These are phyloP conservation scores for Dolichallabes microphthalmus DNA, from an alignment of 2,113 vertebrate genomes.

Conservation along the genomic window DNA sequence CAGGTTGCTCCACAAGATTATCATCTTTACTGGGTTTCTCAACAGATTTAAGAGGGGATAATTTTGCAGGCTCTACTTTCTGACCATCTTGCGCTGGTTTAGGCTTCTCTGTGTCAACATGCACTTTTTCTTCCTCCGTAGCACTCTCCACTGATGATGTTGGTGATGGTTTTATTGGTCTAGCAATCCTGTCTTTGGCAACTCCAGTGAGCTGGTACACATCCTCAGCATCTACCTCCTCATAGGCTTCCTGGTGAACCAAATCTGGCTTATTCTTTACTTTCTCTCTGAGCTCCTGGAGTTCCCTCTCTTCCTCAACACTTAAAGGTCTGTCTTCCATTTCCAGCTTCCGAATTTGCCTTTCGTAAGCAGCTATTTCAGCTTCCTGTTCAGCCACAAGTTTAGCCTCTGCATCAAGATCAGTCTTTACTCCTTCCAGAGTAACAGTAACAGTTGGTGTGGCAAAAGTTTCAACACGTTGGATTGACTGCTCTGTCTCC, in stretches of 20 bases:
- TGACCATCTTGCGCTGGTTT: slow-evolving; percentile 59
- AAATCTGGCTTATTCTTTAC: slow-evolving; percentile 85
- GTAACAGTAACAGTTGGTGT: slow-evolving; percentile 74
- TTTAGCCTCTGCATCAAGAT: slow-evolving; percentile 59
- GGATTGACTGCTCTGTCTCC: slow-evolving; percentile 44
- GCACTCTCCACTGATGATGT: slow-evolving; percentile 75
- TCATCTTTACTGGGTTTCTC: slow-evolving; percentile 42
- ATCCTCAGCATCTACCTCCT: slow-evolving; percentile 92
- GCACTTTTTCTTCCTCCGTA: slow-evolving; percentile 74
- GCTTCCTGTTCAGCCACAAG: slow-evolving; percentile 58
- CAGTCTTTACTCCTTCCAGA: slow-evolving; percentile 66
- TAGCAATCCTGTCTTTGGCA: slow-evolving; percentile 73
- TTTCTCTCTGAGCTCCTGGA: slow-evolving; percentile 89
- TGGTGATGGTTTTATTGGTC: slow-evolving; percentile 72
- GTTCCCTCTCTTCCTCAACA: slow-evolving; percentile 75
- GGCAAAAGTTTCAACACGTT: slow-evolving; percentile 61
- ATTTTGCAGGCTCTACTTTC: slow-evolving; percentile 37
- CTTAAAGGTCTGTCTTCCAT: slow-evolving; percentile 77
- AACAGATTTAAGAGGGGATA: slow-evolving; percentile 38
- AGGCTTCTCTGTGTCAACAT: slow-evolving; percentile 65
- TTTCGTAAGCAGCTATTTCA: slow-evolving; percentile 73
- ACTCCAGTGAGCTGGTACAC: slow-evolving; percentile 84
- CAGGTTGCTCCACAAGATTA: slow-evolving; percentile 14
- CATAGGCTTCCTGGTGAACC: slow-evolving; percentile 93
- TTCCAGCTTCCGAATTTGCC: slow-evolving; percentile 76